Evolutionary conservation across 2,797 vertebrate genomes (phyloP), one percentile per base, ranked within the genome.

Genomic region (Triplophysa bombifrons): DNA sequence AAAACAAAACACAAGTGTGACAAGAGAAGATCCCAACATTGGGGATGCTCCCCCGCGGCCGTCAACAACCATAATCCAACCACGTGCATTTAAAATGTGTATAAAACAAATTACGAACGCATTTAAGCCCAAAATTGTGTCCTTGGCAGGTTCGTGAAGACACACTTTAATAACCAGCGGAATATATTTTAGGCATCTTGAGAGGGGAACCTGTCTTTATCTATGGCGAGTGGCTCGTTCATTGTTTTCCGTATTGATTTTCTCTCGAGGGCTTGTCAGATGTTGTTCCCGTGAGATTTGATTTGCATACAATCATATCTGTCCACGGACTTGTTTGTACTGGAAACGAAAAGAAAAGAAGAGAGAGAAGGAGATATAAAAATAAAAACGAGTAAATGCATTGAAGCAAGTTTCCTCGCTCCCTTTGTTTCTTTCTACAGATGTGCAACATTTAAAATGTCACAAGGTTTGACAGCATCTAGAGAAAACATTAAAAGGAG

Each of bases 261-360:
- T 78, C 83, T 19, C 27, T 19, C 17, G n/a, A 27, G 19, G 30
- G 77, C 50, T 8, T 83, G 80, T 67, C 73, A 82, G 77, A 10
- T 41, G 19, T 22, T 27, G 68, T 65, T 66, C 84, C 76, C 20
- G 66, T 25, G 78, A 74, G 84, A 86, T 70, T n/a, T 67, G 30
- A 86, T 88, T 87, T 86, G 53, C 84, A 90, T 86, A 82, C 80
- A 68, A 83, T 84, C 61, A 79, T 53, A 70, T 68, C 14, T 1
- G 30, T n/a, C 63, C 63, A 20, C 10, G 12, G 17, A 63, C 60
- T 63, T 63, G 16, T 65, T 38, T 65, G 34, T 65, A 41, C 34
- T 41, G 63, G 19, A 12, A 65, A 65, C 30, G 41, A n/a, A 65
- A 41, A 1, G 4, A 17, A 19, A 13, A 63, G 22, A 30, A 61